A percentile compares a stretch with the other conserved stretches of the same genome.
Evolutionary conservation across 1,140 invertebrate species (phyloP).

Genomic region (Achroia grisella): DNA sequence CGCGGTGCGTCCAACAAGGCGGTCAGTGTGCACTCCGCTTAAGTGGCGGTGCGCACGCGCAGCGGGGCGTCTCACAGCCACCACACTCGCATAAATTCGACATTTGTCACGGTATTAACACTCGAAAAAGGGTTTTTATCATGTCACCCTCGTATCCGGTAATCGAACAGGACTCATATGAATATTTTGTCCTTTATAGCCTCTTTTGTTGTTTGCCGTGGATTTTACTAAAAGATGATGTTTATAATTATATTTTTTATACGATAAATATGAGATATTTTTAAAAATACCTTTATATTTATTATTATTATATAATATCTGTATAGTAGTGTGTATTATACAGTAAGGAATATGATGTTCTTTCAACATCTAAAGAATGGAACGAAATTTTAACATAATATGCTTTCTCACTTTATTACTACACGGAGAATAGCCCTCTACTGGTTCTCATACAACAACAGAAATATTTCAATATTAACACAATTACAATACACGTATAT

Average conservation of each 20-base stretch:
- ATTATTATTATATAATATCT: no score
- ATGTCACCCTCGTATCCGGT: slow-evolving; percentile 63
- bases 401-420: no score
- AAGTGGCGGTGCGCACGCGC: slow-evolving; percentile 21
- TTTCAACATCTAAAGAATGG: no score
- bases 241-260: background rate
- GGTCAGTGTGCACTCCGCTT: background rate
- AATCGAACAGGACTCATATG: slow-evolving; percentile 30
- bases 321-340: no score
- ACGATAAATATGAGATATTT: no score
- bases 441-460: no score
- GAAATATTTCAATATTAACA: no score
- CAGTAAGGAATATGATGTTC: no score
- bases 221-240: slow-evolving; percentile 5
- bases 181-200: slow-evolving; percentile 34
- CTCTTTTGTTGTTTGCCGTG: slow-evolving; percentile 45
- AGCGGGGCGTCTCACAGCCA: slow-evolving; percentile 44
- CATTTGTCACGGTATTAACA: slow-evolving; percentile 72
- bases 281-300: no score
- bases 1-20: no score
- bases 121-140: slow-evolving; percentile 66
- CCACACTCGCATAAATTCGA: slow-evolving; percentile 59
- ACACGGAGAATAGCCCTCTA: no score
- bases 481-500: slow-evolving; percentile 1
- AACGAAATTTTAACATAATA: no score